Conservation (phyloP, 2,888 invertebrate species). For the Lasioglossum figueresi region DNA sequence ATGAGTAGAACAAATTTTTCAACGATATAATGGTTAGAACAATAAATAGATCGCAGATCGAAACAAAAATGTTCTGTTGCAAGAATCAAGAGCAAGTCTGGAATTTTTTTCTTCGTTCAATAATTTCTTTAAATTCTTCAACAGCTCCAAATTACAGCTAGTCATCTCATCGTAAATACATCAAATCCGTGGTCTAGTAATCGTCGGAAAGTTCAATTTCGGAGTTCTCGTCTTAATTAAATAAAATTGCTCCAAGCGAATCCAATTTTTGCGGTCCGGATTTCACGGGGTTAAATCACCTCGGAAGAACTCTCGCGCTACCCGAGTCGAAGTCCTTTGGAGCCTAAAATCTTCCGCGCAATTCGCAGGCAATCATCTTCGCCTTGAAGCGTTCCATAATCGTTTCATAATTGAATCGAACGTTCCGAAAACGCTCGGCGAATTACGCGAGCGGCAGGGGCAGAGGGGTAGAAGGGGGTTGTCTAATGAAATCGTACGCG, state of each 20-base stretch:
- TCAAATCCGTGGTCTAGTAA: not conserved
- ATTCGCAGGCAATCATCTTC: not conserved
- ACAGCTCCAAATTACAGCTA: not conserved
- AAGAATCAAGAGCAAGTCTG: not conserved
- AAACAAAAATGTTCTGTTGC: not conserved
- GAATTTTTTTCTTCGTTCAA: not conserved
- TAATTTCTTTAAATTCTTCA: not conserved
- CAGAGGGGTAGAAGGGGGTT: accelerated
- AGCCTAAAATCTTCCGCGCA: not conserved
- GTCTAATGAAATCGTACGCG: not conserved
- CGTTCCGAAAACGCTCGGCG: not conserved
- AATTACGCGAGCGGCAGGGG: not conserved
- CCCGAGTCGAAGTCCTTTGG: not conserved
- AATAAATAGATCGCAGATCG: not conserved
- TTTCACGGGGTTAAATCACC: constrained; percentile 1
- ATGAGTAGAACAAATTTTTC: not conserved
- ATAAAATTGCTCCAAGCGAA: not conserved
- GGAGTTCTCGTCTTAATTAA: not conserved
- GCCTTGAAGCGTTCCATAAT: not conserved
- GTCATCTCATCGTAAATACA: not conserved
- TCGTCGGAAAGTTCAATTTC: not conserved
- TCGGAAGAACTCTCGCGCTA: not conserved
- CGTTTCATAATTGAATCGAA: constrained; percentile 4
- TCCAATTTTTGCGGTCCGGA: not conserved
- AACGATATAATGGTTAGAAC: not conserved